phyloP scores from a whole-genome alignment of 2,113 vertebrate species.

The Merops nubicus region DNA sequence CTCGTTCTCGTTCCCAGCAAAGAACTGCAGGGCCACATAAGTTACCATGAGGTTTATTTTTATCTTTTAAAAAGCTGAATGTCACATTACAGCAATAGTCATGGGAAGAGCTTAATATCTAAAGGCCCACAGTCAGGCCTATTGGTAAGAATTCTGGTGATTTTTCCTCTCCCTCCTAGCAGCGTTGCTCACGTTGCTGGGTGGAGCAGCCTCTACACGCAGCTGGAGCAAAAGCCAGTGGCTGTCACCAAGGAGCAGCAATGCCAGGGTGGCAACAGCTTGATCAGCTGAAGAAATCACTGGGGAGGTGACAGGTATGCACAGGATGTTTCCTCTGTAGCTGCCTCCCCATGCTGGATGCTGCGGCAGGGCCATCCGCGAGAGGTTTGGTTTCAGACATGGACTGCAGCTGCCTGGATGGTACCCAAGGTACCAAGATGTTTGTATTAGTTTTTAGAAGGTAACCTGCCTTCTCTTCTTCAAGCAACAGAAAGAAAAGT shows the following conservation, averaged over 20 bases:
- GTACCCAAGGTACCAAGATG: accelerated
- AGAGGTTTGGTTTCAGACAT: neutral
- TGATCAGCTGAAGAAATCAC: neutral
- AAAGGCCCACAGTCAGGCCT: neutral
- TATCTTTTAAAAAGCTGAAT: neutral
- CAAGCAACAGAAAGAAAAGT: neutral
- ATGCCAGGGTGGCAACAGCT: neutral
- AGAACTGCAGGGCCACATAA: neutral
- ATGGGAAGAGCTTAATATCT: neutral
- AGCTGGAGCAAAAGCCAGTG: neutral
- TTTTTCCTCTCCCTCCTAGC: neutral
- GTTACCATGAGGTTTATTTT: neutral
- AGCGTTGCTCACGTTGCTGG: neutral
- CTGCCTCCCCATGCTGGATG: accelerated
- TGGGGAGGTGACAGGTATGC: accelerated
- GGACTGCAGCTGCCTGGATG: neutral
- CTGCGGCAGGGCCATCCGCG: accelerated
- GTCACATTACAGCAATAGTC: neutral
- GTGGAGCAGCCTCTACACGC: neutral
- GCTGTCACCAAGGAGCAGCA: neutral
- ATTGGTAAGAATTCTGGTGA: neutral
- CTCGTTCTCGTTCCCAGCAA: neutral
- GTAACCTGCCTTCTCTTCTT: neutral
- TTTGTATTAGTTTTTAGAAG: neutral
- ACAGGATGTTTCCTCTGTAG: neutral